phyloP scores from a whole-genome alignment of 2,113 vertebrate genomes.

The Pterocles burchelli region DNA sequence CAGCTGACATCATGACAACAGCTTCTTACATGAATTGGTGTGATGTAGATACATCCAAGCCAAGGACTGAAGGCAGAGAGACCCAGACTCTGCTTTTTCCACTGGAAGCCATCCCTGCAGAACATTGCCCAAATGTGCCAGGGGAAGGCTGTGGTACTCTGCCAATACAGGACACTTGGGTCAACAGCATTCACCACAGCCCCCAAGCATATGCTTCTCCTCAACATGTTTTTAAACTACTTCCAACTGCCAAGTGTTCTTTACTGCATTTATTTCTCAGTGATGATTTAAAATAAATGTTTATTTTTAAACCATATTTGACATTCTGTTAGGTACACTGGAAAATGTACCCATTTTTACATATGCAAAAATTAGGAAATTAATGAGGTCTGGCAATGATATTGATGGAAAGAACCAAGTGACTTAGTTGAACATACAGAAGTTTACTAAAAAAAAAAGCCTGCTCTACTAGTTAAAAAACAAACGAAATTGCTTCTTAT shows the following conservation, averaged over 20 bases:
- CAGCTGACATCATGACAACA: constrained; percentile 20
- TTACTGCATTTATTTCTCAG: not conserved
- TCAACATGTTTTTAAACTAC: not conserved
- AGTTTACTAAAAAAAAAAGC: not conserved
- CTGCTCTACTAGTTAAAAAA: constrained; percentile 70
- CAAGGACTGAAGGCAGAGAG: not conserved
- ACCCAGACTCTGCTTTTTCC: not conserved
- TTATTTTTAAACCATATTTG: constrained; percentile 22
- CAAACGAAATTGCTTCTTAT: constrained; percentile 76
- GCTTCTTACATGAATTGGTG: constrained; percentile 3
- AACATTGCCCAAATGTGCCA: not conserved
- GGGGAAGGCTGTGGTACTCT: not conserved
- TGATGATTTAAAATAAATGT: not conserved
- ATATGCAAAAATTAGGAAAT: constrained; percentile 45
- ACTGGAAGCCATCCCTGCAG: not conserved
- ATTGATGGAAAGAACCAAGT: constrained; percentile 6
- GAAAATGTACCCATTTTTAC: constrained; percentile 21
- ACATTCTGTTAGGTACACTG: constrained; percentile 14
- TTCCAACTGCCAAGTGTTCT: not conserved
- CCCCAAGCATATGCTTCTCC: not conserved
- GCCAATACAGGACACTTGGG: not conserved
- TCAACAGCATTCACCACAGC: not conserved
- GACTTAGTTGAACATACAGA: constrained; percentile 30
- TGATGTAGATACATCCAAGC: not conserved
- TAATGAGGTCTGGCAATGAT: constrained; percentile 28